phyloP scores from a whole-genome alignment of 2,888 invertebrate genomes.

The Mythimna ferrago region DNA sequence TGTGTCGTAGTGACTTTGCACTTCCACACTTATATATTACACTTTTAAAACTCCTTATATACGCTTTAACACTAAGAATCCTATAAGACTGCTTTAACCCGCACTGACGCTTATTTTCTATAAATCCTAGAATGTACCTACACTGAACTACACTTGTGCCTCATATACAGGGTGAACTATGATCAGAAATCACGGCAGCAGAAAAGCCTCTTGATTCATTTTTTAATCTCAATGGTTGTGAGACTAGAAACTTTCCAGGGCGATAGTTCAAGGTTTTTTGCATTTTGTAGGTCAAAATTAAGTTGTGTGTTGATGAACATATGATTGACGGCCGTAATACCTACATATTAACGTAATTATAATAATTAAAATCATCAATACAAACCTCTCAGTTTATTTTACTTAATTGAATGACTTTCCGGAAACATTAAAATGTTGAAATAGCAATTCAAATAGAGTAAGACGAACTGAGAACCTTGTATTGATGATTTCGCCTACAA shows the following conservation, averaged over 20 bases:
- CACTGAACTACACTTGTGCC: slow-evolving; percentile 10
- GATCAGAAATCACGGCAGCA: neutral
- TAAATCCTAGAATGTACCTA: slow-evolving; percentile 30
- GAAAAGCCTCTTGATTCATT: neutral
- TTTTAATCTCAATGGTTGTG: neutral
- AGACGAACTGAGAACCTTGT: too few relatives aligned
- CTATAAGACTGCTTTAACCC: slow-evolving; percentile 34
- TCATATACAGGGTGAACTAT: slow-evolving; percentile 15
- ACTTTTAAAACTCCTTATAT: slow-evolving; percentile 45
- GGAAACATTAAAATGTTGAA: too few relatives aligned
- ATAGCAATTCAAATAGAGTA: too few relatives aligned
- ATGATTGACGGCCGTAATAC: too few relatives aligned
- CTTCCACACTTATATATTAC: slow-evolving; percentile 68
- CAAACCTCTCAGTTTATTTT: too few relatives aligned
- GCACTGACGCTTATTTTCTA: slow-evolving; percentile 43
- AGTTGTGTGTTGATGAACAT: too few relatives aligned
- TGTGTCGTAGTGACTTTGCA: slow-evolving; percentile 79
- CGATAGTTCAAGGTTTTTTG: neutral
- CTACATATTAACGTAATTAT: too few relatives aligned
- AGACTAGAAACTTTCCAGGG: neutral
- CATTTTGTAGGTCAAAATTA: too few relatives aligned
- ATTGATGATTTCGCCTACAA: too few relatives aligned
- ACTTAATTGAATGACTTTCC: too few relatives aligned
- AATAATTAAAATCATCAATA: too few relatives aligned
- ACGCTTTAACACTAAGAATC: slow-evolving; percentile 36